Percentiles rank a stretch among this genome's conserved stretches.
phyloP scores from a whole-genome alignment of 2,888 invertebrate species.

The Quadroppia sp. region DNA sequence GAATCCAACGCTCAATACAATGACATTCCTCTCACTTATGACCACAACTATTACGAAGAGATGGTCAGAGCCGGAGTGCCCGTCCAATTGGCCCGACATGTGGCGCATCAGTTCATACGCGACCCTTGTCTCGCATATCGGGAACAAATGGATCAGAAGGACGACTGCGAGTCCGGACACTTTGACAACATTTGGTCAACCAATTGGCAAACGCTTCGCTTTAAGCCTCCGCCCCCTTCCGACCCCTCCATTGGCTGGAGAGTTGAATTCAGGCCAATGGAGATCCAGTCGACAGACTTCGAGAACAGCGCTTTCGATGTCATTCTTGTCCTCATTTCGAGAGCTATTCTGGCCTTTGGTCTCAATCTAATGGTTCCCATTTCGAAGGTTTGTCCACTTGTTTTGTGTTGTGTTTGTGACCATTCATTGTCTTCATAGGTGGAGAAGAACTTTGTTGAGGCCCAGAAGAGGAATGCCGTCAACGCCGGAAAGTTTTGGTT shows the following conservation, averaged over 20 bases:
- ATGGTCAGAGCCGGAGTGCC: constrained; percentile 82
- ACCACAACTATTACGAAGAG: constrained; percentile 73
- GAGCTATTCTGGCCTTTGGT: constrained; percentile 93
- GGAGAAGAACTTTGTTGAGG: constrained; percentile 94
- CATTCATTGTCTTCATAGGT: constrained; percentile 57
- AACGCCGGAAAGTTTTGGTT: constrained; percentile 86
- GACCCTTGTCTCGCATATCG: constrained; percentile 92
- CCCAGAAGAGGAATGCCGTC: constrained; percentile 85
- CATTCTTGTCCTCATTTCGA: constrained; percentile 91
- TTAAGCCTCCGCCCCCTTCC: constrained; percentile 92
- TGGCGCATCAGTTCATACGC: constrained; percentile 96
- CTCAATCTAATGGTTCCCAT: constrained; percentile 95
- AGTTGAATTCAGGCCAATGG: constrained; percentile 98
- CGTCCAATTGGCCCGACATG: constrained; percentile 84
- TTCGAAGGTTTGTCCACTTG: constrained; percentile 67
- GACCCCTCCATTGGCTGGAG: constrained; percentile 94
- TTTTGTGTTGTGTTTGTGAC: constrained; percentile 2
- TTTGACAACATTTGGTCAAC: constrained; percentile 99
- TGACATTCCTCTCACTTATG: constrained; percentile 84
- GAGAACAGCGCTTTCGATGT: constrained; percentile 99
- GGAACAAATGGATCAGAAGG: constrained; percentile 91
- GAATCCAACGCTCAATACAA: constrained; percentile 84
- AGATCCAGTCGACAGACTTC: constrained; percentile 95
- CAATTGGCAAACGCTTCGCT: constrained; percentile 99
- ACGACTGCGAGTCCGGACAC: constrained; percentile 89